Percentiles rank a stretch among this genome's conserved stretches.
These are phyloP conservation scores for Sesamia nonagrioides DNA, from an alignment of 1,140 invertebrate genomes.

Conservation along the genomic window DNA sequence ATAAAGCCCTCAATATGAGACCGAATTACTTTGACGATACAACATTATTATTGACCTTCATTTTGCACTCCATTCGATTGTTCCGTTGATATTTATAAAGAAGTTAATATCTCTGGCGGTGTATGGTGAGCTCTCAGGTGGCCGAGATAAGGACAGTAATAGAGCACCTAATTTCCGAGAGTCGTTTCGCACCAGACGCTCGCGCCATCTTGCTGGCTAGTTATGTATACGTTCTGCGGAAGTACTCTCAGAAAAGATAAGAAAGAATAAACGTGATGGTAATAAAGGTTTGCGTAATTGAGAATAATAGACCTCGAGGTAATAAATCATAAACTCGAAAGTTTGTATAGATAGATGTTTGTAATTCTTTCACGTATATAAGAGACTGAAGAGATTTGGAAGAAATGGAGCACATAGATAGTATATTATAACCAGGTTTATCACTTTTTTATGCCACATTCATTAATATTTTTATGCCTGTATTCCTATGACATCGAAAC, in stretches of 20 bases:
- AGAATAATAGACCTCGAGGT: background rate
- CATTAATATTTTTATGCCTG: too few relatives aligned
- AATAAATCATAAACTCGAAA: background rate
- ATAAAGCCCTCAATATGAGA: background rate
- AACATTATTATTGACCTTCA: conserved; percentile 19
- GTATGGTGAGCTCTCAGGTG: conserved; percentile 9
- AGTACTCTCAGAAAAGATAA: conserved; percentile 4
- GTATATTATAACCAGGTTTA: too few relatives aligned
- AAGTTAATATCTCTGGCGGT: conserved; percentile 13
- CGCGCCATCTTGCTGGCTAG: background rate
- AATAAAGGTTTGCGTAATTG: background rate
- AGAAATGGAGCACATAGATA: too few relatives aligned
- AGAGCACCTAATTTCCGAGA: conserved; percentile 48
- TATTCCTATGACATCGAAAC: too few relatives aligned
- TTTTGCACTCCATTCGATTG: background rate
- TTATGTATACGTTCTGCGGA: background rate
- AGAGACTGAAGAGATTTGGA: too few relatives aligned
- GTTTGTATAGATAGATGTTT: too few relatives aligned
- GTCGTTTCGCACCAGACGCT: conserved; percentile 35
- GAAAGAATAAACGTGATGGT: conserved; percentile 1
- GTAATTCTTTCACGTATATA: too few relatives aligned
- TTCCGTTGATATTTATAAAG: conserved; percentile 27
- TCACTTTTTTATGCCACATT: too few relatives aligned
- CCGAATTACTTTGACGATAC: background rate
- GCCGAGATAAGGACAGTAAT: conserved; percentile 41